A percentile compares a stretch with the other conserved stretches of the same genome.
Evolutionary conservation across 1,140 invertebrate genomes (phyloP).

Genomic region (Pogonognathellus flavescens): DNA sequence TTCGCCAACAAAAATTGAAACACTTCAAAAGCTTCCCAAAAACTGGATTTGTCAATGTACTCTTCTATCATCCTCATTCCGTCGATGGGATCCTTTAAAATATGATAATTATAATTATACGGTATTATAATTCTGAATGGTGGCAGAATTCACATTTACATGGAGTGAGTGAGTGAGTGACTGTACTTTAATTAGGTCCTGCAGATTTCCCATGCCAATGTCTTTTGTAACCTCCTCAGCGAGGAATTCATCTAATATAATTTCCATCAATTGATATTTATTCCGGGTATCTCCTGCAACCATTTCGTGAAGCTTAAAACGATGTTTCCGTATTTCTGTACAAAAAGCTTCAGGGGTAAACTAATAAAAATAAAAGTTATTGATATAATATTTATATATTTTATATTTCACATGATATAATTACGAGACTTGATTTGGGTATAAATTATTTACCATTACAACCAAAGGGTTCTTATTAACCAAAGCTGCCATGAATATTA

Average conservation of each 20-base stretch:
- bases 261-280: not conserved
- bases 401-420: too few species aligned
- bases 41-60: not conserved
- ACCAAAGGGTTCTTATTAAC: slow-evolving; percentile 41
- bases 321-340: not conserved
- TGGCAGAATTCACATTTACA: too few species aligned
- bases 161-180: too few species aligned
- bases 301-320: not conserved
- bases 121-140: too few species aligned
- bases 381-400: too few species aligned
- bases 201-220: not conserved
- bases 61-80: slow-evolving; percentile 14
- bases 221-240: not conserved
- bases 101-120: too few species aligned
- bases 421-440: too few species aligned
- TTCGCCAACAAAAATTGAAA: not conserved
- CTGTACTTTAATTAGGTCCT: not conserved
- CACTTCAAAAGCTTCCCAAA: slow-evolving; percentile 26
- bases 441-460: slow-evolving; percentile 17
- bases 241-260: slow-evolving; percentile 4
- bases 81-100: slow-evolving; percentile 7
- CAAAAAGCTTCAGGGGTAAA: not conserved
- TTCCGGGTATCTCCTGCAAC: not conserved
- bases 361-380: not conserved
- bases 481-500: not conserved